Conservation (phyloP, 2,888 invertebrate species). For the Thumatha senex region DNA sequence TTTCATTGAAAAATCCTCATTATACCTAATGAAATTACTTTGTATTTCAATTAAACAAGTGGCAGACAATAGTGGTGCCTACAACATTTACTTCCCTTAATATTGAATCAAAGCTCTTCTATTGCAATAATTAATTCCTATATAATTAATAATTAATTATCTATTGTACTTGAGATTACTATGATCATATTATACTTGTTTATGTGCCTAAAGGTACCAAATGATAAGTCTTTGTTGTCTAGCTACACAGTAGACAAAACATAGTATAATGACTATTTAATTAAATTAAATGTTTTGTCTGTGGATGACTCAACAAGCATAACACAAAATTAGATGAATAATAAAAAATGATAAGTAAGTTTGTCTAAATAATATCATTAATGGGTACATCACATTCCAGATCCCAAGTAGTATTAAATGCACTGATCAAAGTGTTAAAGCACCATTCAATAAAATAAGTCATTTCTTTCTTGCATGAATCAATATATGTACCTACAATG, state of each 20-base stretch:
- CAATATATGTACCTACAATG: conserved; percentile 47
- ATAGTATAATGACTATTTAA: background rate
- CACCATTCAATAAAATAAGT: conserved; percentile 54
- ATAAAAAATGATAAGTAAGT: background rate
- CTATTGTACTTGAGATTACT: too few relatives aligned
- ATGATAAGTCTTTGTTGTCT: background rate
- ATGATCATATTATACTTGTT: too few relatives aligned
- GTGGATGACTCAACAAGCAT: background rate
- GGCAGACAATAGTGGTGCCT: too few relatives aligned
- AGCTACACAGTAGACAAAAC: background rate
- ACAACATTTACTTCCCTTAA: too few relatives aligned
- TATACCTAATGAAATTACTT: too few relatives aligned
- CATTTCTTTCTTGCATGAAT: conserved; percentile 53
- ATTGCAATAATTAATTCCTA: too few relatives aligned
- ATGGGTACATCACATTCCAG: conserved; percentile 60
- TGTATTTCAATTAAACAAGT: too few relatives aligned
- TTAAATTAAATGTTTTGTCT: background rate
- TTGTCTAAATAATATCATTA: conserved; percentile 20
- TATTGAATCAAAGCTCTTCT: too few relatives aligned
- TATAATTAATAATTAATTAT: too few relatives aligned
- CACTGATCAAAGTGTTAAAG: conserved; percentile 50
- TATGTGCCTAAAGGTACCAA: too few relatives aligned
- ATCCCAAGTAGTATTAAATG: conserved; percentile 39
- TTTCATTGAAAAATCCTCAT: too few relatives aligned
- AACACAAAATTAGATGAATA: background rate